Evolutionary conservation across 2,113 vertebrate genomes (phyloP).

Genomic region (Saccopteryx leptura): DNA sequence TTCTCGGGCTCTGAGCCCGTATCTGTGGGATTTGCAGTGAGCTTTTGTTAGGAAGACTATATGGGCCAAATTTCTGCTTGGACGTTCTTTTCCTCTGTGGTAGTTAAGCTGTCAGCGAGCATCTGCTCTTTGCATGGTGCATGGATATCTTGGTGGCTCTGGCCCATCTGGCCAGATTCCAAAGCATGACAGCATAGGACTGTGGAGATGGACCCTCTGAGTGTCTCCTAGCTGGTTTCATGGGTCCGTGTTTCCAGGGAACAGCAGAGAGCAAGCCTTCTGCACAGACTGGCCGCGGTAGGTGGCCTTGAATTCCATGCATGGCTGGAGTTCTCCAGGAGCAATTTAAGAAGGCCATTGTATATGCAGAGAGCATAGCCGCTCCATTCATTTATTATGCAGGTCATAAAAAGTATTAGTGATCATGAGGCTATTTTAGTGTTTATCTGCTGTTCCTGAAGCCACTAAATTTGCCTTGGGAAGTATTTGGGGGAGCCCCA

Average conservation of each 20-base stretch:
- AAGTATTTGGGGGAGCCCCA: background rate
- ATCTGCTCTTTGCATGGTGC: background rate
- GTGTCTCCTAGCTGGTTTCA: background rate
- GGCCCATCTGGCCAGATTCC: background rate
- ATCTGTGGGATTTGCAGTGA: background rate
- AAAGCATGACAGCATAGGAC: background rate
- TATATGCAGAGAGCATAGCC: background rate
- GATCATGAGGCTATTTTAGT: background rate
- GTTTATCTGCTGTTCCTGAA: background rate
- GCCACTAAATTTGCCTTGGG: background rate
- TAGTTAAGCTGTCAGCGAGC: background rate
- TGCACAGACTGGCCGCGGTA: background rate
- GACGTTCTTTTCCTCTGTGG: background rate
- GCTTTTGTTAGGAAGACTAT: background rate
- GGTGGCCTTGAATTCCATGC: background rate
- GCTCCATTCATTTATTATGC: background rate
- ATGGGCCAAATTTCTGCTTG: background rate
- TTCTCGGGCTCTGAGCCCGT: background rate
- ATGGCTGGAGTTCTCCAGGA: background rate
- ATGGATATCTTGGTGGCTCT: background rate
- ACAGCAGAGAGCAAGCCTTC: background rate
- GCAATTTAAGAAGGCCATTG: background rate
- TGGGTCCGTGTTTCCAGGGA: background rate
- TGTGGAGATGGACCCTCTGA: background rate
- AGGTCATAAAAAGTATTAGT: background rate